Conservation (phyloP, 1,140 invertebrate genomes). For the Cotesia chilonis region DNA sequence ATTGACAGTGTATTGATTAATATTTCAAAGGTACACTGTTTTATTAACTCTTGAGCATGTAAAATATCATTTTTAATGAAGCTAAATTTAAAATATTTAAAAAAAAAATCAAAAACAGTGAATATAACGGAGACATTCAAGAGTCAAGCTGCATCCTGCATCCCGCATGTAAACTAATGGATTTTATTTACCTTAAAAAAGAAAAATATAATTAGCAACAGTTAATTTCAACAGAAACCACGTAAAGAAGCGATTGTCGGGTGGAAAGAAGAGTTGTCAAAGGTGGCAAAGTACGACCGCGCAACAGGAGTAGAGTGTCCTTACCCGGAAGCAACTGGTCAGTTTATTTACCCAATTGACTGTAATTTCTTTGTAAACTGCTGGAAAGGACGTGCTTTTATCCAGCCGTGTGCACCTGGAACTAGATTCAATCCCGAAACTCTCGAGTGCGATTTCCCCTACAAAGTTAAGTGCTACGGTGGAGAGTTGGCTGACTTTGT, state of each 20-base stretch:
- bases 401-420: slow-evolving; percentile 73
- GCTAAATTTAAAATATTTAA: too few relatives aligned
- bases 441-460: slow-evolving; percentile 71
- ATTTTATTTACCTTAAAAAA: neutral
- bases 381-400: slow-evolving; percentile 68
- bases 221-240: slow-evolving; percentile 50
- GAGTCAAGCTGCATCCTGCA: too few relatives aligned
- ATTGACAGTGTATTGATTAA: too few relatives aligned
- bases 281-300: slow-evolving; percentile 50
- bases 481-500: slow-evolving; percentile 40
- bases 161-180: too few relatives aligned
- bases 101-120: too few relatives aligned
- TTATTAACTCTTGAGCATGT: too few relatives aligned
- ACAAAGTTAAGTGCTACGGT: slow-evolving; percentile 71
- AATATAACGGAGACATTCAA: too few relatives aligned
- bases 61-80: too few relatives aligned
- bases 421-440: slow-evolving; percentile 73
- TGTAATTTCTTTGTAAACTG: slow-evolving; percentile 78
- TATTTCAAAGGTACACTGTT: too few relatives aligned
- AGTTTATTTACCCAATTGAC: slow-evolving; percentile 70
- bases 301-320: slow-evolving; percentile 64
- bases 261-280: slow-evolving; percentile 6
- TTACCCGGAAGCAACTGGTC: slow-evolving; percentile 63
- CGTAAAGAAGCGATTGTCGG: slow-evolving; percentile 46
- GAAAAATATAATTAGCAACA: slow-evolving; percentile 9